Base-by-base conservation (phyloP, 2,888 invertebrate species). In the Drosophila longiperda region DNA sequence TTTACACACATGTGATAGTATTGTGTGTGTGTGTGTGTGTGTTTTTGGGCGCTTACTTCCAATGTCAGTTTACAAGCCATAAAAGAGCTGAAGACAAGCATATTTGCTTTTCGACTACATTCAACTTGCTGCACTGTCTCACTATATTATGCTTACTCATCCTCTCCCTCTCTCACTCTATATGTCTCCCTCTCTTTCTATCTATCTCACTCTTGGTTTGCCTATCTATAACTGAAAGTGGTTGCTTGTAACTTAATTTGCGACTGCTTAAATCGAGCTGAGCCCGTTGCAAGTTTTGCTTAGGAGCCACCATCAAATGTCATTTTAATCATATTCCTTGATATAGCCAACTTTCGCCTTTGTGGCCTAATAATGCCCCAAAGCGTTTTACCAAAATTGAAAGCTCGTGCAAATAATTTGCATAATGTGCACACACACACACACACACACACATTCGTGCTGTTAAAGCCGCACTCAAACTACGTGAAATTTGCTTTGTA, bases 361-460 rank as follows among this genome's bases (percentile, higher is more conserved):
- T 81, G 82, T 75, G 73, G 73, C 77, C 80, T 87, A 83, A 85
- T 85, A 82, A 83, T 79, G 66, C 79, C 85, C 89, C 68, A 82
- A 82, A 87, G 89, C 87, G 73, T 86, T 86, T 88, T 72, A 75
- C 78, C 85, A 81, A 87, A 84, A 87, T 87, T 87, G 89, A 87
- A 87, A 89, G 81, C 88, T 87, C 85, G 81, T 84, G 87, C 89
- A 87, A 89, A 89, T 89, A 82, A 87, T 87, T 87, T 87, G 75
- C 87, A 89, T 87, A 87, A 87, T 86, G 71, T 80, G 34, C 59
- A 34, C 45, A 45, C 40, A 70, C 17, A 40, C 40, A 48, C 34
- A 23, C 29, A 42, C 23, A 34, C 17, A 45, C 38, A 49, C 49
- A 45, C 42, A 42, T 7, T 50, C 40, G 34, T 17, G 36, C 58